phyloP scores from a whole-genome alignment of 2,888 invertebrate species.

The Torymus texanus region DNA sequence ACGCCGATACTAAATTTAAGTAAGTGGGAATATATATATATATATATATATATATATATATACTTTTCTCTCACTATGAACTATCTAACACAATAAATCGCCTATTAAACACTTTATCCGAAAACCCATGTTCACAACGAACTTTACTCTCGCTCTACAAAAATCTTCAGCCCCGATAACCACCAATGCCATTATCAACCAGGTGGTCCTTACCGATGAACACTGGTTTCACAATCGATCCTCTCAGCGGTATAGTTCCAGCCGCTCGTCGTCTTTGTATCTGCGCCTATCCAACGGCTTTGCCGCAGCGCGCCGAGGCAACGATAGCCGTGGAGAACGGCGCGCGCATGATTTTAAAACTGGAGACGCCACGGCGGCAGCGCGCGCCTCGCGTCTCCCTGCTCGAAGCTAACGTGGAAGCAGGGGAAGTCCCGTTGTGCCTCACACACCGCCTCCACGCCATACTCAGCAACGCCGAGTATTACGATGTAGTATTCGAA shows the following conservation, averaged over 20 bases:
- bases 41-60: too few relatives aligned
- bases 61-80: too few relatives aligned
- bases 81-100: too few relatives aligned
- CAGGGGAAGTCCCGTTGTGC: conserved; percentile 73
- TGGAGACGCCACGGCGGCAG: conserved; percentile 55
- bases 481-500: conserved; percentile 58
- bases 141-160: too few relatives aligned
- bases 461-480: conserved; percentile 63
- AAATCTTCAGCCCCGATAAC: too few relatives aligned
- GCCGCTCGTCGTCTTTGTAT: conserved; percentile 77
- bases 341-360: conserved; percentile 61
- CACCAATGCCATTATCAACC: conserved; percentile 17
- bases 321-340: conserved; percentile 70
- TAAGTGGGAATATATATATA: conserved; percentile 52
- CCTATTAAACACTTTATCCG: too few relatives aligned
- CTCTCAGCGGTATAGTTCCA: conserved; percentile 76
- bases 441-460: conserved; percentile 59
- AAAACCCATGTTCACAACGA: too few relatives aligned
- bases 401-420: conserved; percentile 60
- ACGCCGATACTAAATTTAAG: conserved; percentile 61
- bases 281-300: conserved; percentile 70
- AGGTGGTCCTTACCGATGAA: conserved; percentile 76
- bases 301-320: conserved; percentile 65
- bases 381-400: conserved; percentile 60
- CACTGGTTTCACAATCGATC: conserved; percentile 76